phyloP scores from a whole-genome alignment of 2,888 invertebrate species.

The Erynnis tages region DNA sequence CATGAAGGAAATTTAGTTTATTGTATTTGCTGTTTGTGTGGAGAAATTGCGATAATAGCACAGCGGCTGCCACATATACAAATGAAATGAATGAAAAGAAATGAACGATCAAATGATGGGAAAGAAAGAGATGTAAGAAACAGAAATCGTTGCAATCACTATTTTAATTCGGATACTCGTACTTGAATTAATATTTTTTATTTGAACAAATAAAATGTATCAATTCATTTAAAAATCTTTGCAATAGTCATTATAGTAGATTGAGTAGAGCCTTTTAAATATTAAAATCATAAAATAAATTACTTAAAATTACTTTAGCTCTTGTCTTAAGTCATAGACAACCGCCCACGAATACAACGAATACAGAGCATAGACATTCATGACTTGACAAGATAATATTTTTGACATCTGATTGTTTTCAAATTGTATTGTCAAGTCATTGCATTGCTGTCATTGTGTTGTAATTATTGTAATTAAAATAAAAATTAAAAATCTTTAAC shows the following conservation, averaged over 20 bases:
- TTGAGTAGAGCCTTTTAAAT: too few relatives aligned
- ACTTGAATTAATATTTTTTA: slow-evolving; percentile 6
- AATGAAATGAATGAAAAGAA: slow-evolving; percentile 76
- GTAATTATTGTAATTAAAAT: background rate
- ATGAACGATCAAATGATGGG: slow-evolving; percentile 41
- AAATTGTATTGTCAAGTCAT: slow-evolving; percentile 1
- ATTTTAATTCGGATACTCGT: slow-evolving; percentile 23
- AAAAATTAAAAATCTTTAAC: background rate
- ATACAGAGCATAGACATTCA: too few relatives aligned
- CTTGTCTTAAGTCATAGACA: too few relatives aligned
- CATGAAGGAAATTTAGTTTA: slow-evolving; percentile 62
- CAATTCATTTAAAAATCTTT: too few relatives aligned
- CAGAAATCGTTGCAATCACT: slow-evolving; percentile 32
- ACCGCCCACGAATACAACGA: too few relatives aligned
- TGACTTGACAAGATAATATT: too few relatives aligned
- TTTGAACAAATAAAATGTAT: too few relatives aligned
- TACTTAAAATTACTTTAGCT: too few relatives aligned
- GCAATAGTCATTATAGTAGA: too few relatives aligned
- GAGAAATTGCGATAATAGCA: slow-evolving; percentile 63
- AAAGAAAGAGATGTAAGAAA: slow-evolving; percentile 43
- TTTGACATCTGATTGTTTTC: too few relatives aligned
- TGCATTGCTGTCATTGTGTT: slow-evolving; percentile 2
- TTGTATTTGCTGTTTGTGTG: slow-evolving; percentile 52
- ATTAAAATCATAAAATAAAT: too few relatives aligned
- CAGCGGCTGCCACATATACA: slow-evolving; percentile 80